Evolutionary conservation across 2,113 vertebrate species (phyloP).

Genomic region (Macquaria australasica): DNA sequence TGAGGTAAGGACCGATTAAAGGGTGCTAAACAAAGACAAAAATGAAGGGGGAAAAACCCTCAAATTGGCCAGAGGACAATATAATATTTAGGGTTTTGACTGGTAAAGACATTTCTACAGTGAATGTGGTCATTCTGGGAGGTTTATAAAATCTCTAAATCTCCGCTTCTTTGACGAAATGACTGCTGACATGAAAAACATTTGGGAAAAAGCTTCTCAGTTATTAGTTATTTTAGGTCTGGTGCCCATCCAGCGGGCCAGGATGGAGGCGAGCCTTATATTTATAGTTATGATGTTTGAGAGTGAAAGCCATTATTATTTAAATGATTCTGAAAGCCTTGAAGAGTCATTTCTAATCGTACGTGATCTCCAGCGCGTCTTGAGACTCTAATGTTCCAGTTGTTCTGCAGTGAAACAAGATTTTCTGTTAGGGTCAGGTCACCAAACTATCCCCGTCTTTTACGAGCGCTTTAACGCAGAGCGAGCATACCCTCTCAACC

Average conservation of each 20-base stretch:
- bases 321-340: neutral
- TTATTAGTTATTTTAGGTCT: constrained; percentile 1
- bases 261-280: neutral
- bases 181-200: neutral
- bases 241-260: neutral
- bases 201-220: neutral
- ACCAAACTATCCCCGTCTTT: neutral
- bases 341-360: neutral
- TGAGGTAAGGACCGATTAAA: too few species aligned
- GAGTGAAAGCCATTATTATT: neutral
- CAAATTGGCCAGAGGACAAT: too few species aligned
- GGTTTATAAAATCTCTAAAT: too few species aligned
- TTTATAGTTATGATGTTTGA: neutral
- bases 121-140: neutral
- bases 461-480: neutral
- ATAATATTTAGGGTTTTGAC: neutral
- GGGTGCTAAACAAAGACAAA: neutral
- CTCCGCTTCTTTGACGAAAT: neutral
- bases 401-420: too few species aligned
- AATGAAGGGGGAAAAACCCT: too few species aligned
- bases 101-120: neutral
- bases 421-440: too few species aligned
- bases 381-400: neutral
- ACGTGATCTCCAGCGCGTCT: neutral
- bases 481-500: neutral